Evolutionary conservation across 2,888 invertebrate species (phyloP).

Genomic region (Poecilus cupreus): DNA sequence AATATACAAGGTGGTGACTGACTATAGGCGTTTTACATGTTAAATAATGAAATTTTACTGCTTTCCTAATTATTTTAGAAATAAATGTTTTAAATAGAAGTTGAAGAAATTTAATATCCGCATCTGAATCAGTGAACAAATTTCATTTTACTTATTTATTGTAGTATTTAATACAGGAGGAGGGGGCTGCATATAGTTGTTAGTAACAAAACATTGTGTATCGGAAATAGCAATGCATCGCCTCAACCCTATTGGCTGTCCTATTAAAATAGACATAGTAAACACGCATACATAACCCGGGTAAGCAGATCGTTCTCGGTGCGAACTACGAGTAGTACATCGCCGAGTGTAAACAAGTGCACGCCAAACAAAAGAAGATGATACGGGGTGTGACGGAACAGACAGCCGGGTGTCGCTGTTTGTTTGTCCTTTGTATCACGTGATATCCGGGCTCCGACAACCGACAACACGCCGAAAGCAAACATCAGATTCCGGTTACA

Average conservation of each 20-base stretch:
- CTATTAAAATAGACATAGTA: slow-evolving; percentile 8
- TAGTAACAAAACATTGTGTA: no score
- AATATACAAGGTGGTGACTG: no score
- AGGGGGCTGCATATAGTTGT: no score
- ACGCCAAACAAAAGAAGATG: slow-evolving; percentile 56
- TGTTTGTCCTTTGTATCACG: slow-evolving; percentile 53
- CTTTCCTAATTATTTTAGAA: no score
- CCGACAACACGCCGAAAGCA: slow-evolving; percentile 32
- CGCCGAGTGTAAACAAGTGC: slow-evolving; percentile 13
- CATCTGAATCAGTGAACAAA: no score
- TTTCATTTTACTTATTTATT: no score
- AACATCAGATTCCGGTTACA: slow-evolving; percentile 51
- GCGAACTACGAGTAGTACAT: slow-evolving; percentile 16
- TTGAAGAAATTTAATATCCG: no score
- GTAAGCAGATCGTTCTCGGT: neutral
- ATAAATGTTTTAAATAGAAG: no score
- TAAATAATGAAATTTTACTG: no score
- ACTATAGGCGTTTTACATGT: no score
- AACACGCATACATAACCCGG: neutral
- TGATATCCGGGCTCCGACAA: slow-evolving; percentile 40
- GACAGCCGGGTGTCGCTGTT: slow-evolving; percentile 17
- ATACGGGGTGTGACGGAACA: slow-evolving; percentile 49
- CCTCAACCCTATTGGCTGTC: neutral
- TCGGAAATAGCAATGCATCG: no score
- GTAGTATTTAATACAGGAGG: no score